These are phyloP conservation scores for Campaea margaritaria DNA, from an alignment of 2,888 invertebrate genomes.

Conservation along the genomic window DNA sequence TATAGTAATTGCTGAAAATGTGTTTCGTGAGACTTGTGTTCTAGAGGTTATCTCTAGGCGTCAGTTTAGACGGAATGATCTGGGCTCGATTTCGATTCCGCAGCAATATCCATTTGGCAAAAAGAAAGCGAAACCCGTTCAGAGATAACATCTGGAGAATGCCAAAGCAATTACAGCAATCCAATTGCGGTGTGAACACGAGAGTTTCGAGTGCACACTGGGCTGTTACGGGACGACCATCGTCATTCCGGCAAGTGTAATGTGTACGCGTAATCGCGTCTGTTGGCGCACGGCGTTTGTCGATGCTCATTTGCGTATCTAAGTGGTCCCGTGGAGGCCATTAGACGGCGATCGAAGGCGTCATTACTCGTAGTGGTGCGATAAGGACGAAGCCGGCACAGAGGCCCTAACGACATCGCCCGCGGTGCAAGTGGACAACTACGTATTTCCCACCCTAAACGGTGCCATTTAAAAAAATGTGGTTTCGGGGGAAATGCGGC, in stretches of 20 bases:
- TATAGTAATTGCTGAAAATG: conserved; percentile 4
- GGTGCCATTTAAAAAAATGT: conserved; percentile 53
- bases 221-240: conserved; percentile 38
- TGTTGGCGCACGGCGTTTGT: conserved; percentile 63
- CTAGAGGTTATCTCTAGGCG: conserved; percentile 1
- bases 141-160: conserved; percentile 23
- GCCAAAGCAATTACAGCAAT: conserved; percentile 25
- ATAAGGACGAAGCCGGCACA: conserved; percentile 74
- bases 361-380: conserved; percentile 80
- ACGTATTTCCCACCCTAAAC: conserved; percentile 57
- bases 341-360: conserved; percentile 82
- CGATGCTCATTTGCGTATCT: conserved; percentile 85
- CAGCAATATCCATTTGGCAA: conserved; percentile 16
- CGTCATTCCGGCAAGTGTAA: conserved; percentile 54
- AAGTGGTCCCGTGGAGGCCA: conserved; percentile 81
- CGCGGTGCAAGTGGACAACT: conserved; percentile 72
- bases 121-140: conserved; percentile 23
- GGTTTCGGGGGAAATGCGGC: conserved; percentile 42
- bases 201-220: conserved; percentile 28
- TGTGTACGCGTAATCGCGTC: conserved; percentile 56
- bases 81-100: conserved; percentile 10
- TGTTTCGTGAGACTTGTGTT: conserved; percentile 2
- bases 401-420: conserved; percentile 72
- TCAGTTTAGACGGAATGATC: conserved; percentile 4
- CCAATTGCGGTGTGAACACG: conserved; percentile 21